A percentile compares a stretch with the other conserved stretches of the same genome.
Evolutionary conservation across 1,140 invertebrate genomes (phyloP).

Genomic region (Drusus annulatus): DNA sequence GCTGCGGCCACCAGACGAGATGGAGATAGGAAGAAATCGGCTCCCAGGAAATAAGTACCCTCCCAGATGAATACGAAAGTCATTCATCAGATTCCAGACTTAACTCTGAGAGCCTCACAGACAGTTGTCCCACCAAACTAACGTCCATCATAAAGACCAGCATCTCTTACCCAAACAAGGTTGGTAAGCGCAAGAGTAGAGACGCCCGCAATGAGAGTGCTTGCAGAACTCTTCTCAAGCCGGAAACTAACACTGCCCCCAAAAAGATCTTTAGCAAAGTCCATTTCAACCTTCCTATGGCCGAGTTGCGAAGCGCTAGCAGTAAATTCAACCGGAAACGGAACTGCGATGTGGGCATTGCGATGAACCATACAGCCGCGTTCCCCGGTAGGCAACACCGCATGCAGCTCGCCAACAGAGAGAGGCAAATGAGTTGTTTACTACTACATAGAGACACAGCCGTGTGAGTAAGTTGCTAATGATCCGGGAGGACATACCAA

Average conservation of each 20-base stretch:
- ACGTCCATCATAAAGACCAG: slow-evolving; percentile 20
- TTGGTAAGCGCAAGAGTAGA: neutral
- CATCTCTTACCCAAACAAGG: slow-evolving; percentile 2
- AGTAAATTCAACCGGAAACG: neutral
- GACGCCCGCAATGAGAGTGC: neutral
- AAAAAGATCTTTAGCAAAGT: slow-evolving; percentile 26
- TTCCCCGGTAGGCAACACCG: neutral
- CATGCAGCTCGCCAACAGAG: neutral
- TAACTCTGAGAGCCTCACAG: slow-evolving; percentile 3
- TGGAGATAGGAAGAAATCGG: slow-evolving; percentile 30
- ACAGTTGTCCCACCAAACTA: slow-evolving; percentile 11
- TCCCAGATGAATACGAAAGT: slow-evolving; percentile 29
- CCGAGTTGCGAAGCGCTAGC: neutral
- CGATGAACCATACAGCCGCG: neutral
- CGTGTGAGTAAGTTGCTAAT: neutral
- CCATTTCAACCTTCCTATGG: slow-evolving; percentile 26
- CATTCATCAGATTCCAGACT: slow-evolving; percentile 21
- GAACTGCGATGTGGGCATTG: neutral
- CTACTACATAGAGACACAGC: neutral
- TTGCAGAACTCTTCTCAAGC: neutral
- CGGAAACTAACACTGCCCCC: neutral
- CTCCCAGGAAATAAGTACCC: slow-evolving; percentile 20
- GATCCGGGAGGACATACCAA: too few relatives aligned
- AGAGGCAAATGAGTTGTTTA: neutral
- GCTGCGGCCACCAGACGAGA: neutral